phyloP scores from a whole-genome alignment of 2,113 vertebrate genomes.

The Lagopus muta region DNA sequence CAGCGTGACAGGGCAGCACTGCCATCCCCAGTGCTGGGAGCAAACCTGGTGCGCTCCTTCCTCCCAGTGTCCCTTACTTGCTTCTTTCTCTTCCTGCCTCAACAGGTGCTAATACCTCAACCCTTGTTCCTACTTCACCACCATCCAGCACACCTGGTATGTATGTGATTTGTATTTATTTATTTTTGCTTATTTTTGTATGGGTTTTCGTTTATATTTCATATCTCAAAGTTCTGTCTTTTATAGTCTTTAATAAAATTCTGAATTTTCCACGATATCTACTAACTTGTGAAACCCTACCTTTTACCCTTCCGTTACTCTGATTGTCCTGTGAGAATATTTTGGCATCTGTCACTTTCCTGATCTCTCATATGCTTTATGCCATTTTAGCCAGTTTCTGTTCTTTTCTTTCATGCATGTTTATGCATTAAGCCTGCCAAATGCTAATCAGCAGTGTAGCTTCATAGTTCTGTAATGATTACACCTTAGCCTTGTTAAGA shows the following conservation, averaged over 20 bases:
- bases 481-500: not conserved
- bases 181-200: no score
- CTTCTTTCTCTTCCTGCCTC: not conserved
- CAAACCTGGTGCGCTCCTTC: rapidly evolving
- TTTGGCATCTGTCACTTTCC: rapidly evolving
- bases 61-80: not conserved
- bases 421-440: rapidly evolving
- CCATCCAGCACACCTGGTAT: rapidly evolving
- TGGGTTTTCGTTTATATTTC: no score
- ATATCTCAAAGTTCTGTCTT: rapidly evolving
- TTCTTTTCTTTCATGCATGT: rapidly evolving
- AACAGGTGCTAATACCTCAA: not conserved
- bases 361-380: rapidly evolving
- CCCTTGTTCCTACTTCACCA: not conserved
- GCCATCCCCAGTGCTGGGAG: rapidly evolving
- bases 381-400: rapidly evolving
- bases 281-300: rapidly evolving
- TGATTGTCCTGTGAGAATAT: rapidly evolving
- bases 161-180: rapidly evolving
- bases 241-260: rapidly evolving
- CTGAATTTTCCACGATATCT: rapidly evolving
- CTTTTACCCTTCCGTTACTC: rapidly evolving
- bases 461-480: not conserved
- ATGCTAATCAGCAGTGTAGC: rapidly evolving
- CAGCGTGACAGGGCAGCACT: rapidly evolving